Percentiles rank a stretch among this genome's conserved stretches.
These are phyloP conservation scores for Aporrectodea caliginosa DNA, from an alignment of 1,140 invertebrate genomes.

Conservation along the genomic window DNA sequence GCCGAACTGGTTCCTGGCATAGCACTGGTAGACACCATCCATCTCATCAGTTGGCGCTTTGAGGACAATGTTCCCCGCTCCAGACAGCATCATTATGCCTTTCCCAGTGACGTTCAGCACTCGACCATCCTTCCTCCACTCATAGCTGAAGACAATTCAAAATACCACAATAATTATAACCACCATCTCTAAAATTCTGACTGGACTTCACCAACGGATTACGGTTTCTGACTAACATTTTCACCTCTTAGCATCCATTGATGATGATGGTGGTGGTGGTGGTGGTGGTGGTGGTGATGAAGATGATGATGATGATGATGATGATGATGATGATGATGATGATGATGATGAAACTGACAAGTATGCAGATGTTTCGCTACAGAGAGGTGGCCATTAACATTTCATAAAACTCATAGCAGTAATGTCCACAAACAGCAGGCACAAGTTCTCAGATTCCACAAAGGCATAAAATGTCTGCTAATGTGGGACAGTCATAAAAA, in stretches of 20 bases:
- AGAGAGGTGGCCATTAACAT: too few relatives aligned
- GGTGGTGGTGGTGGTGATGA: background rate
- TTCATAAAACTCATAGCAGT: too few relatives aligned
- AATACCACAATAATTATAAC: too few relatives aligned
- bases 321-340: constrained; percentile 3
- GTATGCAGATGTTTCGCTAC: too few relatives aligned
- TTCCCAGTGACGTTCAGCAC: background rate
- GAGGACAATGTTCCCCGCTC: background rate
- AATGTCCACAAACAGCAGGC: too few relatives aligned
- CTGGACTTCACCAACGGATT: too few relatives aligned
- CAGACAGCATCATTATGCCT: background rate
- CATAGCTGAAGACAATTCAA: background rate
- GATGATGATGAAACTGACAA: background rate
- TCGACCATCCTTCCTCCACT: background rate
- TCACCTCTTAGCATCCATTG: too few relatives aligned
- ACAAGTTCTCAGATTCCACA: too few relatives aligned
- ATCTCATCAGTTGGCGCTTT: background rate
- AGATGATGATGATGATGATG: background rate
- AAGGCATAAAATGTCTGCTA: too few relatives aligned
- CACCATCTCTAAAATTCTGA: too few relatives aligned
- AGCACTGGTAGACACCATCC: background rate
- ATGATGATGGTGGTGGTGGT: background rate
- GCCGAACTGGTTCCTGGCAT: background rate
- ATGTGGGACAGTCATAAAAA: too few relatives aligned
- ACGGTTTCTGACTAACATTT: too few relatives aligned